Evolutionary conservation across 2,113 vertebrate genomes (phyloP).

Genomic region (Gavia stellata): DNA sequence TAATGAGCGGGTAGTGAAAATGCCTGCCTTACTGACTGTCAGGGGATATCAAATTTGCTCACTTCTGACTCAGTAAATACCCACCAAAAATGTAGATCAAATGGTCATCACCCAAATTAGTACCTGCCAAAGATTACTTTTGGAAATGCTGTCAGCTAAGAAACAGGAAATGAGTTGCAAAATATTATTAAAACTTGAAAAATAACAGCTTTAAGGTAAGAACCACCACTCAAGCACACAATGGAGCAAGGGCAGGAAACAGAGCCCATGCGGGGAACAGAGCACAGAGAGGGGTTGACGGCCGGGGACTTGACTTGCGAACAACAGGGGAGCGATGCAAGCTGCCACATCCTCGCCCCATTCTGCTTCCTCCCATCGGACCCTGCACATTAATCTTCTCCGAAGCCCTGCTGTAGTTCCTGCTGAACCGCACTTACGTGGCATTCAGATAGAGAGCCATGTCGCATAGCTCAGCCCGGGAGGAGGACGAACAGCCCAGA

Average conservation of each 20-base stretch:
- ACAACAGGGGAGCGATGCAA: not conserved
- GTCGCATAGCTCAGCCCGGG: fast-evolving
- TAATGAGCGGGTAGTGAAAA: conserved; percentile 75
- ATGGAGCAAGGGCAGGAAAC: not conserved
- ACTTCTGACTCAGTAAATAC: conserved; percentile 79
- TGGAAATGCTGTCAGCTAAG: conserved; percentile 68
- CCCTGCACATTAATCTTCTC: fast-evolving
- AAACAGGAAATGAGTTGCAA: conserved; percentile 74
- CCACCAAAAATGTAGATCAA: conserved; percentile 79
- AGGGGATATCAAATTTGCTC: conserved; percentile 73
- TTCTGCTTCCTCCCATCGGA: not conserved
- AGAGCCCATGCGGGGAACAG: not conserved
- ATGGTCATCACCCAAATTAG: conserved; percentile 81
- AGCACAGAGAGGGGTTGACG: not conserved
- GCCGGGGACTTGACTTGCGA: not conserved
- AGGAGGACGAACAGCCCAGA: not conserved
- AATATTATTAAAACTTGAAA: conserved; percentile 76
- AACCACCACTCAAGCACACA: conserved; percentile 52
- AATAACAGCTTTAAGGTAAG: conserved; percentile 73
- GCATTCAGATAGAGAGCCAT: not conserved
- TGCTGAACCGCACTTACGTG: not conserved
- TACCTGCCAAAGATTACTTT: conserved; percentile 77
- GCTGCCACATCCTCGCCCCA: fast-evolving
- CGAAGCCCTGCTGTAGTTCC: not conserved
- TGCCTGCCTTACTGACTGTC: conserved; percentile 72